Conservation (phyloP, 2,888 invertebrate species). For the Melipona beecheii region DNA sequence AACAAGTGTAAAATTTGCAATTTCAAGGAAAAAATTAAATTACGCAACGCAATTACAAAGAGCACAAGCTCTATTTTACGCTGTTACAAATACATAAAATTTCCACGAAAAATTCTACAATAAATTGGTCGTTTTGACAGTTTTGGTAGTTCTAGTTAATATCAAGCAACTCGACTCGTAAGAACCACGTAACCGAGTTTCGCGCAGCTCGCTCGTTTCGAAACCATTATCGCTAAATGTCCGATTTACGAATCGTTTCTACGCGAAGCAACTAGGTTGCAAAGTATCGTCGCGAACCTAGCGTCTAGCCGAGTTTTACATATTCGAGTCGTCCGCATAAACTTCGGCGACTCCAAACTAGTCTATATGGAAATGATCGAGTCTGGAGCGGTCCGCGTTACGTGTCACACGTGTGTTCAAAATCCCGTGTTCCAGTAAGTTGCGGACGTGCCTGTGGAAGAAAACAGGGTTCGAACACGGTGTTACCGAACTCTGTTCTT, state of each 20-base stretch:
- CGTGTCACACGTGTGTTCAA: neutral
- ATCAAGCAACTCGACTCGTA: neutral
- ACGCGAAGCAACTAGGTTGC: neutral
- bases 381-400: neutral
- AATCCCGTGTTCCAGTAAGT: neutral
- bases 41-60: too few species aligned
- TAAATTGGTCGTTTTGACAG: too few species aligned
- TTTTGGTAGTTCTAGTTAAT: too few species aligned
- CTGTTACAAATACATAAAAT: too few species aligned
- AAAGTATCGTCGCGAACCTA: neutral
- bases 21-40: too few species aligned
- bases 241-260: neutral
- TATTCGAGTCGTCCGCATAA: neutral
- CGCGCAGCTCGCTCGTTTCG: neutral
- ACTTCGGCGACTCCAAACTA: neutral
- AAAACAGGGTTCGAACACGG: neutral
- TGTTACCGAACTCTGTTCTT: too few species aligned
- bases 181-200: neutral
- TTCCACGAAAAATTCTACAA: too few species aligned
- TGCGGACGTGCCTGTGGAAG: neutral
- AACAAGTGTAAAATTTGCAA: neutral
- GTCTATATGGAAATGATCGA: conserved; percentile 19
- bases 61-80: too few species aligned
- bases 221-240: neutral
- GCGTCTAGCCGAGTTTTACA: neutral